phyloP scores from a whole-genome alignment of 2,888 invertebrate species.

The Branchipolynoe longqiensis region DNA sequence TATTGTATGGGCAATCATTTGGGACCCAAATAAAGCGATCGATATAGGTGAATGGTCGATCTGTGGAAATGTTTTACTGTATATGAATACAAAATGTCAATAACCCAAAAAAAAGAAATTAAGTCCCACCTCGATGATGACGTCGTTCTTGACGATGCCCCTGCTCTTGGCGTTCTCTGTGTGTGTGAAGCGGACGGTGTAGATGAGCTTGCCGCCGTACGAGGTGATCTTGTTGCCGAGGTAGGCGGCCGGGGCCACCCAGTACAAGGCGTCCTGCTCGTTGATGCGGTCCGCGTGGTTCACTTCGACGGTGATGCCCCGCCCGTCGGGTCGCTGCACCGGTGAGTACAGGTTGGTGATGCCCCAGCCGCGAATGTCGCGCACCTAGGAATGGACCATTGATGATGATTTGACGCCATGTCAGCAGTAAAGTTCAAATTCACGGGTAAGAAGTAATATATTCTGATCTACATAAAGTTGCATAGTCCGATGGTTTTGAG shows the following conservation, averaged over 20 bases:
- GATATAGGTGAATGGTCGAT: no score
- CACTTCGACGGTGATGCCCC: slow-evolving; percentile 70
- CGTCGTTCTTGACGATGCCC: slow-evolving; percentile 86
- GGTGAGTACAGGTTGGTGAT: slow-evolving; percentile 84
- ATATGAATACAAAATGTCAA: no score
- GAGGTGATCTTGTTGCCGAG: slow-evolving; percentile 90
- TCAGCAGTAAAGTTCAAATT: no score
- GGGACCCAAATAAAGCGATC: no score
- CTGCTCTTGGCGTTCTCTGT: slow-evolving; percentile 73
- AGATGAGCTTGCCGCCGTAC: slow-evolving; percentile 93
- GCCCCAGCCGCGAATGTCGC: slow-evolving; percentile 87
- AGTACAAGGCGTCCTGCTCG: slow-evolving; percentile 85
- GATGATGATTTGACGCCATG: no score
- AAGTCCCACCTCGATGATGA: slow-evolving; percentile 82
- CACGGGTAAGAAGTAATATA: no score
- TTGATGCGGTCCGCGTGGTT: slow-evolving; percentile 62
- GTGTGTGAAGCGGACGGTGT: slow-evolving; percentile 84
- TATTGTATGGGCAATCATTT: no score
- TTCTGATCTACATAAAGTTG: no score
- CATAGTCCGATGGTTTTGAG: no score
- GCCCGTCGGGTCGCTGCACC: slow-evolving; percentile 69
- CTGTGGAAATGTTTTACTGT: no score
- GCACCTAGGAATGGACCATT: no score
- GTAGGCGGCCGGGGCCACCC: slow-evolving; percentile 88
- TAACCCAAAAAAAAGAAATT: slow-evolving; percentile 8